Percentiles rank a stretch among this genome's conserved stretches.
Conservation (phyloP, 2,113 vertebrate genomes). For the Brienomyrus longianalis region DNA sequence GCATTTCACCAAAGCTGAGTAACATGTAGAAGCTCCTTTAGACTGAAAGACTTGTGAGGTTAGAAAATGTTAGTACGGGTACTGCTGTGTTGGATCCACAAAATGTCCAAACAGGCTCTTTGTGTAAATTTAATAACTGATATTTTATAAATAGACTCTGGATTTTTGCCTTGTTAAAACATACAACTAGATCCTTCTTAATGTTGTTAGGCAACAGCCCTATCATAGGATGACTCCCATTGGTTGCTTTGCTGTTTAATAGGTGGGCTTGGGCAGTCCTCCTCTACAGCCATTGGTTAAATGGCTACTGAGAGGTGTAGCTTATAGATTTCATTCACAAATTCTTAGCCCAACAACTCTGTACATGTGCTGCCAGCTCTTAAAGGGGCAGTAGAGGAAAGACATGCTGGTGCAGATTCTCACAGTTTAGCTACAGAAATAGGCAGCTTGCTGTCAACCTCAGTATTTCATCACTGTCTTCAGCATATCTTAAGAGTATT, state of each 20-base stretch:
- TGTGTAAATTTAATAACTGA: background rate
- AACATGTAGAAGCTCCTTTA: background rate
- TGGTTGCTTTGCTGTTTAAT: constrained; percentile 27
- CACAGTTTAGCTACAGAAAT: background rate
- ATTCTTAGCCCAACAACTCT: constrained; percentile 35
- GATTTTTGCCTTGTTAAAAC: constrained; percentile 37
- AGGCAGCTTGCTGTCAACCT: background rate
- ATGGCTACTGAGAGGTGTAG: constrained; percentile 26
- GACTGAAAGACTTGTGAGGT: background rate
- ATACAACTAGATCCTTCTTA: constrained; percentile 35
- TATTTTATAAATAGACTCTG: background rate
- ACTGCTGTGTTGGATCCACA: background rate
- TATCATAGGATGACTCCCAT: constrained; percentile 28
- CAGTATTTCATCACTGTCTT: background rate
- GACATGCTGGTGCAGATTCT: background rate
- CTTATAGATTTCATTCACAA: constrained; percentile 59
- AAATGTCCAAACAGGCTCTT: background rate
- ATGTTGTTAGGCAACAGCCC: constrained; percentile 53
- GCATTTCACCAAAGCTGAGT: background rate
- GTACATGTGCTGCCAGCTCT: constrained; percentile 24
- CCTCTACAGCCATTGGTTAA: constrained; percentile 33
- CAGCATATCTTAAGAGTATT: background rate
- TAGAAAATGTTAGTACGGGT: background rate
- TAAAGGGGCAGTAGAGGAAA: background rate
- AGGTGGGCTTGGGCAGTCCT: constrained; percentile 22